Base-by-base conservation (phyloP, 2,888 invertebrate species). In the Dicycla oo region DNA sequence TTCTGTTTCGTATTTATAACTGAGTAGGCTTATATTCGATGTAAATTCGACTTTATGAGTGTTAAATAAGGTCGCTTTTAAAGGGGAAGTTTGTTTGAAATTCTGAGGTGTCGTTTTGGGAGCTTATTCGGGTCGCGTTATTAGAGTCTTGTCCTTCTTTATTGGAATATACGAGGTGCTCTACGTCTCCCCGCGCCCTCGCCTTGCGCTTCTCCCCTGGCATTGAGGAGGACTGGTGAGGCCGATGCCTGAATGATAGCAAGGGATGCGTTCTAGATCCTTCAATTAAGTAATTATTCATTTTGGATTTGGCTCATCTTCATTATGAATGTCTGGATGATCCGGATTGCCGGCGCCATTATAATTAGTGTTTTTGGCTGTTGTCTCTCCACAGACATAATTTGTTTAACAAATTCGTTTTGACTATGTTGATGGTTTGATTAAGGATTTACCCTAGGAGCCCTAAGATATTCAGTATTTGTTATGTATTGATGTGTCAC, bases 101-200 rank as follows among this genome's bases (percentile, higher is more conserved):
- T 90, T 91, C 90, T 88, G 90, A 92, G 93, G 93, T 93, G 93
- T 93, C 93, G 93, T 93, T 92, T 91, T 88, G 92, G 92, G 91
- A 91, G 93, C 92, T 93, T 93, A 92, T 90, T 92, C 78, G 92
- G 93, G 92, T 91, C 92, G 89, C 88, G 92, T 93, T 94, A 94
- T 94, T 94, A 92, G 91, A 91, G 92, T 86, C 91, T 92, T 93
- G 94, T 93, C 93, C 90, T 93, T 93, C 93, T 93, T 93, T 94
- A 94, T 94, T 94, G 93, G 93, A 93, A 93, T 93, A 92, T 94
- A 93, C 91, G 93, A 91, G 89, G 87, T 90, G 86, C 75, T 87
- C 81, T 82, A 87, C 75, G 78, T 85, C 79, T 69, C 86, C 83
- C 15, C 13, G 13, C 45, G 15, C 43, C 43, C 26, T 13, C 43